Base-by-base conservation (phyloP, 2,113 vertebrate species). In the Ammodytes dubius region DNA sequence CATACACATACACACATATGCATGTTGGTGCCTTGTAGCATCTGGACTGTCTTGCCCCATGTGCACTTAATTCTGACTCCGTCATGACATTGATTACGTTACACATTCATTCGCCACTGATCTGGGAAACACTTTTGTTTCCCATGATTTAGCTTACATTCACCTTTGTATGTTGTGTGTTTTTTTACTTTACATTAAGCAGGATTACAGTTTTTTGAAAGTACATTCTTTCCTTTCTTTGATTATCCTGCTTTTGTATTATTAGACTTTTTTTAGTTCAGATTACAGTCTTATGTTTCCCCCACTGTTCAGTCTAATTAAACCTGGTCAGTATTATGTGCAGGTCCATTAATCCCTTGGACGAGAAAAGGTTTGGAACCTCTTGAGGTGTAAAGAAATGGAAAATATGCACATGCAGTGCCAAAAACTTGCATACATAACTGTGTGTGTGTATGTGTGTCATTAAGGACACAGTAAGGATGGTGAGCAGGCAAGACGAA, bases 211-310 rank as follows among this genome's bases (percentile, higher is more conserved):
- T 58, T 64, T 85, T 52, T 65, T 59, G 59, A 81, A 84, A 77
- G 65, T 13, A 75, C 53, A 80, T 40, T 75, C 53, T 74, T 63
- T 81, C 35, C n/a, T 69, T 60, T 52, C 5, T 69, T 46, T 74
- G 58, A 71, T 60, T 65, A 59, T 71, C 49, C 70, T 57, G 14
- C 27, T 43, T 43, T 6, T 58, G 43, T 52, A 63, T 81, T 78
- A 45, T 76, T 67, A 54, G 57, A 79, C 40, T 60, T 86, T 35
- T 85, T 88, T 86, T 84, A 81, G 56, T 74, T 89, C 58, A 87
- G 89, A 88, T 91, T 90, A 84, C 42, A 52, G 56, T 71, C 54
- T 76, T 82, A 71, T 52, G 64, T 61, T 84, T 79, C 74, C 70
- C 77, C 63, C 35, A 59, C 83, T 6, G 60, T 47, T 77, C 17